A percentile compares a stretch with the other conserved stretches of the same genome.
Conservation (phyloP, 2,888 invertebrate species). For the Agriopis aurantiaria region DNA sequence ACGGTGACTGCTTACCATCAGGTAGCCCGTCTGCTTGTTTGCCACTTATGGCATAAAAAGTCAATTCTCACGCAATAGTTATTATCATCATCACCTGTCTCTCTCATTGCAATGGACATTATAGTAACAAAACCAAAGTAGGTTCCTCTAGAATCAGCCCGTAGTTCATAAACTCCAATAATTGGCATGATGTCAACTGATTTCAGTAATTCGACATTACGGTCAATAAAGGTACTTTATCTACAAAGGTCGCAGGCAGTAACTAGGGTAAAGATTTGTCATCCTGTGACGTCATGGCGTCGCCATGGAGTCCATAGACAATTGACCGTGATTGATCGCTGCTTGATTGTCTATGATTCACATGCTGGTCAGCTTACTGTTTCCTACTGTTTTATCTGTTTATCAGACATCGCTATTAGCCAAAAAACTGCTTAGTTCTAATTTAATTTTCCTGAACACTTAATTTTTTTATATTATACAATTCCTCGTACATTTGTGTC, state of each 20-base stretch:
- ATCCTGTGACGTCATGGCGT: constrained; percentile 66
- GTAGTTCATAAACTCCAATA: constrained; percentile 7
- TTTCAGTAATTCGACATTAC: constrained; percentile 25
- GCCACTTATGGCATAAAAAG: too few relatives aligned
- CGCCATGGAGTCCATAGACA: constrained; percentile 56
- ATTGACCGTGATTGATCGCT: constrained; percentile 79
- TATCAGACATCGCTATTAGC: background rate
- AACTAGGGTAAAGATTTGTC: constrained; percentile 61
- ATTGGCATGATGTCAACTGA: constrained; percentile 12
- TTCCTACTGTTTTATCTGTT: background rate
- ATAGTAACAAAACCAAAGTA: background rate
- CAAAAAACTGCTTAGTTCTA: background rate
- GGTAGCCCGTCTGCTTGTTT: too few relatives aligned
- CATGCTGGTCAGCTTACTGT: constrained; percentile 48
- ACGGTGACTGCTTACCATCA: too few relatives aligned
- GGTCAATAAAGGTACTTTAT: constrained; percentile 33
- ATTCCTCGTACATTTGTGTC: too few relatives aligned
- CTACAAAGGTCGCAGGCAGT: constrained; percentile 41
- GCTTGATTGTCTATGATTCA: constrained; percentile 71
- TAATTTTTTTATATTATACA: too few relatives aligned
- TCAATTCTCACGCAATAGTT: too few relatives aligned
- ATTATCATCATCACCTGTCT: too few relatives aligned
- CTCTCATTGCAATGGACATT: background rate
- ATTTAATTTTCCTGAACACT: background rate
- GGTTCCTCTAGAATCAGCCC: background rate